These are phyloP conservation scores for Amphilophus citrinellus DNA, from an alignment of 2,113 vertebrate species.

Conservation along the genomic window DNA sequence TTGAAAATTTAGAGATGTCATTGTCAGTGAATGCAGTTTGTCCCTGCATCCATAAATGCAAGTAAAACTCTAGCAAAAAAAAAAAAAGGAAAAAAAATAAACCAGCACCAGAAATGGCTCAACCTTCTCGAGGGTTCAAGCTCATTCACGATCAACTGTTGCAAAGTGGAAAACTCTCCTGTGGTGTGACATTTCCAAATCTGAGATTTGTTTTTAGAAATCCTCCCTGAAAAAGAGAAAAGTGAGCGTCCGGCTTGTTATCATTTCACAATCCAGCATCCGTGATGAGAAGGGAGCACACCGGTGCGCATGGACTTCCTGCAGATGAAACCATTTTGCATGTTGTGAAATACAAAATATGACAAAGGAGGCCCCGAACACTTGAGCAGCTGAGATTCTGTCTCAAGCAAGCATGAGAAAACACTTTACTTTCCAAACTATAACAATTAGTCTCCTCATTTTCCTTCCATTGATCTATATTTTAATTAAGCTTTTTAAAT, in stretches of 20 bases:
- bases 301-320: too few relatives aligned
- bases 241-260: too few relatives aligned
- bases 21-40: neutral
- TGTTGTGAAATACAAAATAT: too few relatives aligned
- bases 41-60: neutral
- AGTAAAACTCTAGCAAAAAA: neutral
- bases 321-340: too few relatives aligned
- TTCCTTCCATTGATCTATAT: neutral
- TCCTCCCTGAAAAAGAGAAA: neutral
- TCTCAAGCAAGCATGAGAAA: neutral
- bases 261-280: too few relatives aligned
- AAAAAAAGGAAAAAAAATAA: neutral
- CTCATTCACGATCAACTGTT: neutral
- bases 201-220: neutral
- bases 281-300: too few relatives aligned
- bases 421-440: neutral
- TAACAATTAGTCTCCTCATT: neutral
- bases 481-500: neutral
- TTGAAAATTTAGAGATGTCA: neutral
- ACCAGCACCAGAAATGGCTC: neutral
- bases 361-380: neutral
- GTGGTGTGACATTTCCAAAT: neutral
- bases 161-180: neutral
- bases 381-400: neutral
- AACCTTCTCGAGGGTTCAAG: neutral